Evolutionary conservation across 2,797 vertebrate species (phyloP).

Genomic region (Xenopus petersii): DNA sequence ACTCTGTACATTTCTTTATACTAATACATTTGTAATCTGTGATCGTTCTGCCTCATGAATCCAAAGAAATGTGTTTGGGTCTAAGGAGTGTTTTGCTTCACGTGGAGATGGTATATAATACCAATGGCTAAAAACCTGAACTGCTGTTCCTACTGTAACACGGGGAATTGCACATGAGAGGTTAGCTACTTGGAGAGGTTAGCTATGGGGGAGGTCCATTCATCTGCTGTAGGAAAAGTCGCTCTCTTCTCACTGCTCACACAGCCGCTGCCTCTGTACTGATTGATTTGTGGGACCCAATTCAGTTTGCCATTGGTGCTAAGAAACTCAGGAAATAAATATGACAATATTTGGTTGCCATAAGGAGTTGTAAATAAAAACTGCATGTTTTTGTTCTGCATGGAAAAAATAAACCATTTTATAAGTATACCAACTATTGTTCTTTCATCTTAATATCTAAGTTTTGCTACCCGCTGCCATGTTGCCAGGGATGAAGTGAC

Average conservation of each 20-base stretch:
- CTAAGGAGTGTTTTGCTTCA: background rate
- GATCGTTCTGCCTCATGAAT: background rate
- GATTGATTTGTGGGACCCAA: background rate
- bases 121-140: constrained; percentile 12
- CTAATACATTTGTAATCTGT: background rate
- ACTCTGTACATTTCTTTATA: background rate
- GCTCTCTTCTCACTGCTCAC: background rate
- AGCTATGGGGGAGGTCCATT: background rate
- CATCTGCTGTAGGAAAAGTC: background rate
- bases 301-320: constrained; percentile 47
- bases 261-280: background rate
- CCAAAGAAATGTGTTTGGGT: background rate
- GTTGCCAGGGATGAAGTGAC: too few species aligned
- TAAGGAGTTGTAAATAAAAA: constrained; percentile 56
- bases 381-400: constrained; percentile 51
- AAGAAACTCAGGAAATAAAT: constrained; percentile 57
- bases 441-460: background rate
- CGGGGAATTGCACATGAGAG: background rate
- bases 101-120: background rate
- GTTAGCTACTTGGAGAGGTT: background rate
- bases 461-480: too few species aligned
- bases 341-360: constrained; percentile 52
- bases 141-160: background rate
- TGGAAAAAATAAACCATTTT: constrained; percentile 56
- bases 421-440: constrained; percentile 4